Base-by-base conservation (phyloP, 2,797 vertebrate genomes). In the Bovichtus diacanthus region DNA sequence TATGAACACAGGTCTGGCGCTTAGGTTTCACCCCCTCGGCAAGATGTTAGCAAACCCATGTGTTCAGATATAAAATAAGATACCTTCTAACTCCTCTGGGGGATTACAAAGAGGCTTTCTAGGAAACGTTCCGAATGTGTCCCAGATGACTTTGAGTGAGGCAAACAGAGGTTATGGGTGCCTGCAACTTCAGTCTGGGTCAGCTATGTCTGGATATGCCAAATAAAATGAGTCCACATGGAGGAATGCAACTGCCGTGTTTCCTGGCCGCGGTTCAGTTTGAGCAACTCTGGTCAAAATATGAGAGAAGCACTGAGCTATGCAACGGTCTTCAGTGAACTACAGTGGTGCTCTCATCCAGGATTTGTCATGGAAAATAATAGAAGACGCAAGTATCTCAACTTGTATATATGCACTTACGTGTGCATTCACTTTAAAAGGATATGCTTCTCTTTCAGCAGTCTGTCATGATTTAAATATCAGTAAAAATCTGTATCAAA, bases 181-280 rank as follows among this genome's bases (percentile, higher is more conserved):
- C 67, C 36, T 83, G 70, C 65, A 54, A 74, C 76, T 80, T 66
- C 58, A 70, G 72, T 82, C 74, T 77, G 76, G 54, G 68, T 85
- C 78, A 72, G 70, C 76, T 29, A 81, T 68, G 72, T 74, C 54
- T 68, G 70, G 67, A 55, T 70, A 49, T 59, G 80, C 54, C 79
- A 89, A 78, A 88, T 53, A 84, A 76, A 87, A 75, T 29, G 63
- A 69, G 69, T 81, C 68, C 43, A 66, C 72, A 73, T 56, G 27
- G 69, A 76, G 50, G 41, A 86, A 78, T 74, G 69, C 50, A 70
- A 43, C 50, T 61, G 69, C 71, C 9, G 46, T 53, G 76, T 83
- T 87, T 78, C 49, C 70, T 80, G 78, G 72, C 78, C 56, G 36
- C 8, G 1, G 71, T 66, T 77, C 56, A 79, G 62, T 69, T 69